Conservation (phyloP, 2,888 invertebrate species). For the Cynaeus angustus region DNA sequence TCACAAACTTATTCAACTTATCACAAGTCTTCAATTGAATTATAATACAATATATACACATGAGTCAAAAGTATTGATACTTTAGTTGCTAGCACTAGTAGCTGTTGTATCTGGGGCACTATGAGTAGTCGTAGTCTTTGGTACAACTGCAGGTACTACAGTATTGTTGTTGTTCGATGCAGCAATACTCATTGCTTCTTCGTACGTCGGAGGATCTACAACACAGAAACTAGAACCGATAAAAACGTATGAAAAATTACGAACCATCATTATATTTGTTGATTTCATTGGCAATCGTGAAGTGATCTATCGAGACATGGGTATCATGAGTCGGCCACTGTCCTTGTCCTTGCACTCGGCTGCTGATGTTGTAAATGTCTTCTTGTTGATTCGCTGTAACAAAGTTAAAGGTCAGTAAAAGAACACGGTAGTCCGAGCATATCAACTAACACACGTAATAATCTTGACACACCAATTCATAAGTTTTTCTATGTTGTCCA, state of each 20-base stretch:
- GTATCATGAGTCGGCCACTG: conserved; percentile 57
- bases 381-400: conserved; percentile 61
- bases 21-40: conserved; percentile 28
- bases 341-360: conserved; percentile 55
- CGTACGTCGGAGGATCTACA: conserved; percentile 61
- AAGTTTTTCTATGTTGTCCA: conserved; percentile 22
- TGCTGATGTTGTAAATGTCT: conserved; percentile 60
- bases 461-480: conserved; percentile 29
- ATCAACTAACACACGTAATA: conserved; percentile 4
- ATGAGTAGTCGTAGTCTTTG: conserved; percentile 33
- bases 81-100: conserved; percentile 14
- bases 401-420: conserved; percentile 37
- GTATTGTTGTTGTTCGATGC: conserved; percentile 29
- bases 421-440: neutral
- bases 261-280: conserved; percentile 59
- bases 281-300: conserved; percentile 55
- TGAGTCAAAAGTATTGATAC: conserved; percentile 29
- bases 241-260: neutral
- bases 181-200: conserved; percentile 59
- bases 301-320: conserved; percentile 58
- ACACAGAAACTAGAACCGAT: conserved; percentile 18
- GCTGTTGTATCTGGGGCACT: conserved; percentile 16
- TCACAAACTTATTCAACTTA: conserved; percentile 29
- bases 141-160: conserved; percentile 39
- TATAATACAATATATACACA: conserved; percentile 34